phyloP scores from a whole-genome alignment of 2,113 vertebrate species.

The Pseudorectes ferrugineus region DNA sequence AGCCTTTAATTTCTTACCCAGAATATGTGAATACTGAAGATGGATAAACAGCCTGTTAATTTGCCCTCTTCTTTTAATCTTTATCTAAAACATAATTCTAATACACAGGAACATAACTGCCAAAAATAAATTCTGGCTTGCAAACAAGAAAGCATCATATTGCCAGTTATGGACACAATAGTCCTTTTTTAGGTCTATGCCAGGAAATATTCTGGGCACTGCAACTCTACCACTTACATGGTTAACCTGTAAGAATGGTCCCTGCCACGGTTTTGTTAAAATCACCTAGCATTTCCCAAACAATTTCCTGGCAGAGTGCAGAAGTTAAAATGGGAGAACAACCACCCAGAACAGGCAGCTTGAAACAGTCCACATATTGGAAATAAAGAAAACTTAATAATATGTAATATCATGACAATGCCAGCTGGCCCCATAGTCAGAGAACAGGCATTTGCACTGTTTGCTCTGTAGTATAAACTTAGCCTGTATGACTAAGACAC shows the following conservation, averaged over 20 bases:
- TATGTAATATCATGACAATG: not conserved
- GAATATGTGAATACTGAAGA: not conserved
- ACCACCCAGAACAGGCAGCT: not conserved
- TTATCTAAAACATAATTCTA: conserved; percentile 31
- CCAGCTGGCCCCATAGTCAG: not conserved
- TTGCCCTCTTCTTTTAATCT: conserved; percentile 9
- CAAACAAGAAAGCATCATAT: not conserved
- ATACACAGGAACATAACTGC: not conserved
- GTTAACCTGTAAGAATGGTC: not conserved
- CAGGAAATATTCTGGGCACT: not conserved
- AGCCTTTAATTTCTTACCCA: conserved; percentile 9
- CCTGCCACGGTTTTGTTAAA: not conserved
- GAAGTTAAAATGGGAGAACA: not conserved
- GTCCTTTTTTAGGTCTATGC: not conserved
- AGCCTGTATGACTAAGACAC: not conserved
- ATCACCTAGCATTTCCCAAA: not conserved
- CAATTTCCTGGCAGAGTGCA: not conserved
- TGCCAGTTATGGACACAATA: not conserved
- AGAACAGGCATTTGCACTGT: not conserved
- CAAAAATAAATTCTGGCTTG: conserved; percentile 4
- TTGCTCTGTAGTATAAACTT: not conserved
- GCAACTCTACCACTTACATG: not conserved
- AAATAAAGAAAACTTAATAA: not conserved
- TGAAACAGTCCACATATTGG: not conserved
- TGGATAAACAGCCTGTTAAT: conserved; percentile 4